Conservation (phyloP, 2,888 invertebrate species). For the Philopedon plagiatum region DNA sequence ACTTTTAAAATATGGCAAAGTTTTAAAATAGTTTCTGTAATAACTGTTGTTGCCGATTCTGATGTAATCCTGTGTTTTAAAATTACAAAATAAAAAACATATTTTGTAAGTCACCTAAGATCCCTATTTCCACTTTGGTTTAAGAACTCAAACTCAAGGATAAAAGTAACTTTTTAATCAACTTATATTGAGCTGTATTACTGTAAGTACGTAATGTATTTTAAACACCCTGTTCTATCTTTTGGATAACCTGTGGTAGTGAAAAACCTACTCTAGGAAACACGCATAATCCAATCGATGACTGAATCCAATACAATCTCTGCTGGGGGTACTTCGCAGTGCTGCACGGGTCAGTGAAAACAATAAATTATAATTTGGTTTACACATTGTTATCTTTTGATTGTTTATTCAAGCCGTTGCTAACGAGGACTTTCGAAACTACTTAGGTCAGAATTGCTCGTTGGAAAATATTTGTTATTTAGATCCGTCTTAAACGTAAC, state of each 20-base stretch:
- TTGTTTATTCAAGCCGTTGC: constrained; percentile 6
- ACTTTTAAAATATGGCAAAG: too few relatives aligned
- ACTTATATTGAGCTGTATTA: neutral
- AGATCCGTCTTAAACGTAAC: neutral
- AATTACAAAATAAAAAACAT: neutral
- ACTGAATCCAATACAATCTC: constrained; percentile 4
- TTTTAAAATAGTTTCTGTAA: too few relatives aligned
- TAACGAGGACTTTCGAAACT: constrained; percentile 22
- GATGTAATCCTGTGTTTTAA: too few relatives aligned
- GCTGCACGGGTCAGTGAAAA: constrained; percentile 30
- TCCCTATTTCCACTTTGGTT: neutral
- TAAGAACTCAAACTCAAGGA: neutral
- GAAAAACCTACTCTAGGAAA: constrained; percentile 2
- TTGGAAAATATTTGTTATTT: constrained; percentile 9
- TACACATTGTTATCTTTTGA: constrained; percentile 18
- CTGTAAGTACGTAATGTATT: neutral
- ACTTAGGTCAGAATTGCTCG: neutral
- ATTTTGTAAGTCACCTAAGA: neutral
- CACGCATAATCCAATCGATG: too few relatives aligned
- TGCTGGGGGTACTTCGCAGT: constrained; percentile 38
- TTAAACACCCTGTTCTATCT: neutral
- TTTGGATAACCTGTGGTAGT: neutral
- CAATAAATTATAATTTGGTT: constrained; percentile 32
- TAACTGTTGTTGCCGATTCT: too few relatives aligned
- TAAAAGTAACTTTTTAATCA: neutral